A percentile compares a stretch with the other conserved stretches of the same genome.
These are phyloP conservation scores for Lepidonotus clava DNA, from an alignment of 2,888 invertebrate genomes.

Conservation along the genomic window DNA sequence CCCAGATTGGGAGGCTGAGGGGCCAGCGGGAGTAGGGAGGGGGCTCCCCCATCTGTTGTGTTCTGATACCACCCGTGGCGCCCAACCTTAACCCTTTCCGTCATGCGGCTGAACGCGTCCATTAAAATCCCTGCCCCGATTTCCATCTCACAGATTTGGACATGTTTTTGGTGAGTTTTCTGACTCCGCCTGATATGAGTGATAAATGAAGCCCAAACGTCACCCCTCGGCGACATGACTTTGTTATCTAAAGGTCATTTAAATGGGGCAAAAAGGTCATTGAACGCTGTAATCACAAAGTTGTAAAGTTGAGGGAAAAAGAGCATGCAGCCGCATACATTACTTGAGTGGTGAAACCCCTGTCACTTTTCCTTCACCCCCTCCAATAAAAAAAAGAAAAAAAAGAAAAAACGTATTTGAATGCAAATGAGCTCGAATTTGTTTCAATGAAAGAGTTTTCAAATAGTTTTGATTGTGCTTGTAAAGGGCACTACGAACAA, in stretches of 20 bases:
- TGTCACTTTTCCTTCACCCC: too few relatives aligned
- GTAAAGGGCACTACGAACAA: too few relatives aligned
- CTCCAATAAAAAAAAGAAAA: neutral
- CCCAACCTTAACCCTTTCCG: neutral
- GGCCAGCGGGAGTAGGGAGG: too few relatives aligned
- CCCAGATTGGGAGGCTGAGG: too few relatives aligned
- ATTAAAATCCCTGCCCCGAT: neutral
- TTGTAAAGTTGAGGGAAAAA: neutral
- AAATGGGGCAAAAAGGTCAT: neutral
- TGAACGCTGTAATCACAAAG: neutral
- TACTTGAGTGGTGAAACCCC: too few relatives aligned
- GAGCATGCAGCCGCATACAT: neutral
- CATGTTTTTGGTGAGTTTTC: neutral
- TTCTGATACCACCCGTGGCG: slow-evolving; percentile 17
- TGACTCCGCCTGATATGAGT: neutral
- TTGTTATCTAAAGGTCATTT: neutral
- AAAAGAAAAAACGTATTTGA: neutral
- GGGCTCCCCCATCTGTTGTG: slow-evolving; percentile 31
- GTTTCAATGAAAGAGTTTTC: neutral
- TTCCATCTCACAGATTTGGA: neutral
- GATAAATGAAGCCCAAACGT: neutral
- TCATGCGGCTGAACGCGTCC: neutral
- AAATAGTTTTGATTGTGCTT: too few relatives aligned
- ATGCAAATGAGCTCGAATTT: slow-evolving; percentile 1
- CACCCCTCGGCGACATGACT: neutral